Evolutionary conservation across 2,888 invertebrate genomes (phyloP).

Genomic region (Metacarcinus magister): DNA sequence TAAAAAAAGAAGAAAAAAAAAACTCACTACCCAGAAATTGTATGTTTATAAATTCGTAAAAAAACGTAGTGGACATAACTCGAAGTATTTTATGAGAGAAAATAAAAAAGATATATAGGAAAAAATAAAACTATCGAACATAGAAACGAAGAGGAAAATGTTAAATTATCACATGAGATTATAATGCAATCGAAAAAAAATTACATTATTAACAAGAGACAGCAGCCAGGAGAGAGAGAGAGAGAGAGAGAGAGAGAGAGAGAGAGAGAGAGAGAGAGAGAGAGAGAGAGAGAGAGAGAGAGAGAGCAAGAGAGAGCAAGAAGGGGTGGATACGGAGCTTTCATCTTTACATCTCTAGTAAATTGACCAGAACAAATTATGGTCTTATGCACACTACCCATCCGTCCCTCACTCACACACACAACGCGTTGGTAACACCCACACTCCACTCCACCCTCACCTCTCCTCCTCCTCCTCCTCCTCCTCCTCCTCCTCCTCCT

Average conservation of each 20-base stretch:
- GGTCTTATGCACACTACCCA: conserved; percentile 37
- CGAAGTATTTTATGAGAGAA: not conserved
- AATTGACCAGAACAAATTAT: conserved; percentile 37
- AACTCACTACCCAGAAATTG: not conserved
- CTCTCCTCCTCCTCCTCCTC: not conserved
- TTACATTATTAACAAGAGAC: not conserved
- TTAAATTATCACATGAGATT: not conserved
- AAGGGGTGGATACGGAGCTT: not conserved
- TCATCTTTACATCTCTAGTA: conserved; percentile 4
- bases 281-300: not conserved
- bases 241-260: not conserved
- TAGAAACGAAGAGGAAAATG: not conserved
- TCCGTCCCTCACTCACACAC: conserved; percentile 38
- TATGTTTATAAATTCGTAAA: not conserved
- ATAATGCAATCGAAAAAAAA: not conserved
- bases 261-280: not conserved
- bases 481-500: not conserved
- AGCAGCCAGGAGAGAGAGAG: not conserved
- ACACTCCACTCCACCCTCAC: not conserved
- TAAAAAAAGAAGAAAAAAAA: not conserved
- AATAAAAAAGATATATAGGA: not conserved
- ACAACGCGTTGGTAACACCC: conserved; percentile 32
- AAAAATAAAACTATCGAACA: not conserved
- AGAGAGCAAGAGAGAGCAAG: conserved; percentile 31
- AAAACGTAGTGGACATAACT: not conserved